Base-by-base conservation (phyloP, 2,797 vertebrate genomes). In the Poeciliopsis infans region DNA sequence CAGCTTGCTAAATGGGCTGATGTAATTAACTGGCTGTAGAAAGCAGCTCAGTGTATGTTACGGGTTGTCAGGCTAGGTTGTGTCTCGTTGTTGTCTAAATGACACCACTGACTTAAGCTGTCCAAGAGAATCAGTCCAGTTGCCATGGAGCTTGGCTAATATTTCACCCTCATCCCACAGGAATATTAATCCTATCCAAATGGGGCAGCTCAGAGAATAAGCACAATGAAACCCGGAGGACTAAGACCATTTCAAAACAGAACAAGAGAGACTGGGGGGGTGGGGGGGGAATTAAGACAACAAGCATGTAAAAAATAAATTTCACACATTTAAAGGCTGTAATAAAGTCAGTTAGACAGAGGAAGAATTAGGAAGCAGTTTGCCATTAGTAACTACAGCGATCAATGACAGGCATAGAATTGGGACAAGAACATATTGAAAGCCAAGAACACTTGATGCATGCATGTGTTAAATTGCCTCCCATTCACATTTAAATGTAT, bases 401-500 rank as follows among this genome's bases (percentile, higher is more conserved):
- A 86, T 81, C 77, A 84, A 83, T 81, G 78, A 68, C 41, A 16
- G 25, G 71, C 33, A 16, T 57, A 39, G 70, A 83, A 79, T 78
- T 80, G 73, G 71, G 25, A 76, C 68, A 64, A 74, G 72, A 47
- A 39, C 77, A 78, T 31, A 55, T 59, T 73, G 64, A 77, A 46
- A 41, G 83, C 82, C 57, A 78, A 74, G 57, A 72, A 82, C 81
- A 83, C 76, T 82, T 83, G 80, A 88, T 82, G 83, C 85, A 86
- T 69, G 84, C 87, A 87, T 87, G 90, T 94, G 91, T 90, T 88
- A 91, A 88, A 88, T 71, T 80, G 80, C 85, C 82, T 88, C 83
- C 57, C 85, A 82, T 86, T 89, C 70, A 83, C 76, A 89, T 92
- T 93, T 79, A 87, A 89, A 83, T 81, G 74, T 90, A 91, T 86